Evolutionary conservation across 2,797 vertebrate species (phyloP), one percentile per base, ranked within the genome.

Genomic region (Craterocephalus amniculus): DNA sequence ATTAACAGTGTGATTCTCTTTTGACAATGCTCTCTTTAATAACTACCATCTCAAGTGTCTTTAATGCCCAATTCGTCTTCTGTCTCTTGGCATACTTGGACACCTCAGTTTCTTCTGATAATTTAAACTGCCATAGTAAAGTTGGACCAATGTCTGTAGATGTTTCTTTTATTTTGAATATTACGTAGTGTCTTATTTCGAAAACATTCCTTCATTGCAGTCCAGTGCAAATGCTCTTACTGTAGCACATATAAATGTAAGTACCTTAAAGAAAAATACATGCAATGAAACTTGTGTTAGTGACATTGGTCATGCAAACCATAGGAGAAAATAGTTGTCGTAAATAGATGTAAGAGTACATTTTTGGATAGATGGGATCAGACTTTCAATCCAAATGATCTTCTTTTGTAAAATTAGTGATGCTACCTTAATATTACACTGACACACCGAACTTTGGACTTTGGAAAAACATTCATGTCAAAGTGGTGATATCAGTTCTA

Each of bases 141-240:
- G 87, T 90, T 81, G 92, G 94, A 95, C 95, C 94, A 94, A 94
- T 93, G 91, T 93, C 91, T 94, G 93, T 94, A 94, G 93, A 91
- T 91, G 89, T 91, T 94, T 86, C 14, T 81, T 82, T 87, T 75
- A 90, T 87, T 74, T 87, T 91, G 83, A 52, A 74, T 75, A 81
- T 91, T 93, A 83, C 91, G 89, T 95, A 94, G 95, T 95, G 94
- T 95, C 94, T 95, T 95, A 95, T 94, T 93, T 95, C 95, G 93
- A 93, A 90, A 94, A 95, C 95, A 95, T 95, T 95, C 95, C 95
- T 94, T 91, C 91, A 93, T 93, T 92, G 93, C 94, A 91, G 91
- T 93, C 83, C 93, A 93, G 93, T 93, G 90, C 89, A 87, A 90
- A 91, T 77, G 89, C 91, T 94, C 91, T 92, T 91, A 90, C 89